phyloP scores from a whole-genome alignment of 2,888 invertebrate genomes.

The Trichopria drosophilae region DNA sequence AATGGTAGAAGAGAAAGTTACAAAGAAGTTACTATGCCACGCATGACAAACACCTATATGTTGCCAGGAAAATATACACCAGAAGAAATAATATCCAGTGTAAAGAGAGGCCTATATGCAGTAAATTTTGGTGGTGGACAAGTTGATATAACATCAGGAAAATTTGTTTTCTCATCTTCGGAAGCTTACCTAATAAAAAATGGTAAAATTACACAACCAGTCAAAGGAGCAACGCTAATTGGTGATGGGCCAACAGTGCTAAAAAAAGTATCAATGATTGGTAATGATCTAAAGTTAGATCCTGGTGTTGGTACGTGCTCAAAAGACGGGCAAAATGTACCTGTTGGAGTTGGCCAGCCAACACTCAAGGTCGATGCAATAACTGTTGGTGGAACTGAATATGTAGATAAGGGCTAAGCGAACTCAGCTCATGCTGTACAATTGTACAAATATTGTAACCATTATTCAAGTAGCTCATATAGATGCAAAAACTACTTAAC shows the following conservation, averaged over 20 bases:
- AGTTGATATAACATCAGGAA: constrained; percentile 25
- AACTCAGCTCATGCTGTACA: constrained; percentile 17
- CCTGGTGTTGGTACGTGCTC: constrained; percentile 26
- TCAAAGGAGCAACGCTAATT: constrained; percentile 26
- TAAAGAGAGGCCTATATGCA: constrained; percentile 25
- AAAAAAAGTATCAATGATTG: constrained; percentile 25
- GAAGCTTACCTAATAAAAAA: constrained; percentile 26
- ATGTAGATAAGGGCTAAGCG: constrained; percentile 23
- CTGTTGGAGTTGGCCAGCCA: constrained; percentile 25
- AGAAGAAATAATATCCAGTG: constrained; percentile 23
- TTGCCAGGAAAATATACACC: constrained; percentile 18
- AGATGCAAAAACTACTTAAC: no score
- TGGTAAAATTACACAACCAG: constrained; percentile 26
- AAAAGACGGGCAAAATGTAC: constrained; percentile 27
- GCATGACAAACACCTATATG: constrained; percentile 29
- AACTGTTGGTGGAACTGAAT: constrained; percentile 27
- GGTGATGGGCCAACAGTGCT: constrained; percentile 26
- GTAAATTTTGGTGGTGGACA: constrained; percentile 25
- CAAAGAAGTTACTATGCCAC: constrained; percentile 23
- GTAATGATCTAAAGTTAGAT: constrained; percentile 24
- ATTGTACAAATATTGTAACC: constrained; percentile 33
- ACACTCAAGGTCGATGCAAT: constrained; percentile 27
- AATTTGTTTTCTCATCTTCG: constrained; percentile 25
- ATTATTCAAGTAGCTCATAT: no score
- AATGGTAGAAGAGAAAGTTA: constrained; percentile 27